These are phyloP conservation scores for Cyanocitta stelleri DNA, from an alignment of 2,113 vertebrate genomes.

Conservation along the genomic window DNA sequence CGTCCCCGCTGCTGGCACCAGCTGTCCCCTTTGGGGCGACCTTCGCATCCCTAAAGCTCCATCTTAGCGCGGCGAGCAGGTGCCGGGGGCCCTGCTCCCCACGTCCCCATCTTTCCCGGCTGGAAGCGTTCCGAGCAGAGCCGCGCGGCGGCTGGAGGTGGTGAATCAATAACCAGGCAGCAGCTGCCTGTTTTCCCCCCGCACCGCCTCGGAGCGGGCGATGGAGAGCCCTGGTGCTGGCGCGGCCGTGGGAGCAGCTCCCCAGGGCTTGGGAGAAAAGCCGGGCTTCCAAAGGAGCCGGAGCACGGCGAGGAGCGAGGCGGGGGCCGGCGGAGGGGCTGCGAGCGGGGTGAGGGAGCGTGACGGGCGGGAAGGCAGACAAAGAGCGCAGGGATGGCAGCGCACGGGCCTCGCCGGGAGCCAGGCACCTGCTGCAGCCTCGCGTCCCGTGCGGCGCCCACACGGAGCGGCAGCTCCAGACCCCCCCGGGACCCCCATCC, in stretches of 20 bases:
- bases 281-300: neutral
- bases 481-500: neutral
- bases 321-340: neutral
- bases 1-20: neutral
- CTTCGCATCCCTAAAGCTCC: neutral
- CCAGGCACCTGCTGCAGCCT: conserved; percentile 33
- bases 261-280: neutral
- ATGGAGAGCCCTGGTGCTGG: neutral
- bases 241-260: neutral
- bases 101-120: neutral
- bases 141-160: neutral
- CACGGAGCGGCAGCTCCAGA: neutral
- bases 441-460: neutral
- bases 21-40: neutral
- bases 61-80: neutral
- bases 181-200: neutral
- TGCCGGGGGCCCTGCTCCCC: neutral
- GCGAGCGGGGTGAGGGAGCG: neutral
- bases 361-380: neutral
- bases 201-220: neutral
- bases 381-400: neutral
- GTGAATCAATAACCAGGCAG: conserved; percentile 36
- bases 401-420: neutral
- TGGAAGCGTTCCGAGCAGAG: neutral
- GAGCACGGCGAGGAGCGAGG: neutral